phyloP scores from a whole-genome alignment of 2,113 vertebrate species.

The Glaucidium brasilianum region DNA sequence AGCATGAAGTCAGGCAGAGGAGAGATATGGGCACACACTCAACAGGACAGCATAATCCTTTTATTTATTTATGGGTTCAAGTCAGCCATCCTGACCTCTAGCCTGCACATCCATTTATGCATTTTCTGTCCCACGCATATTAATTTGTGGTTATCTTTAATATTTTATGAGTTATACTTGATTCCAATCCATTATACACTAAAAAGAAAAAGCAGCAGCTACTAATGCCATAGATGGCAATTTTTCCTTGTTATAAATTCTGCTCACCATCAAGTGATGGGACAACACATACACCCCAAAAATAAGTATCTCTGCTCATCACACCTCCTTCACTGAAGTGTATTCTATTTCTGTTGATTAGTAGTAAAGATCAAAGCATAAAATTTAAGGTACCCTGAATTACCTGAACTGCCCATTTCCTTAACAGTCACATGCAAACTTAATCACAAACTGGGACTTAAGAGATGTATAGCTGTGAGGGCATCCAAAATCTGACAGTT shows the following conservation, averaged over 20 bases:
- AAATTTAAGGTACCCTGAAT: not conserved
- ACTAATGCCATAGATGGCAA: not conserved
- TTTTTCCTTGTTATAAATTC: not conserved
- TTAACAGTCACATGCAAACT: not conserved
- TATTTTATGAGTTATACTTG: slow-evolving; percentile 4
- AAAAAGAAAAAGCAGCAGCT: not conserved
- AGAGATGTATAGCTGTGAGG: not conserved
- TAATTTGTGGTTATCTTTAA: slow-evolving; percentile 19
- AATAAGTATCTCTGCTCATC: not conserved
- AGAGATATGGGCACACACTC: not conserved
- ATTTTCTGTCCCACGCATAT: not conserved
- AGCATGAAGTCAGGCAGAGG: not conserved
- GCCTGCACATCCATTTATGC: not conserved
- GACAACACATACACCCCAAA: not conserved
- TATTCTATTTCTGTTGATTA: not conserved
- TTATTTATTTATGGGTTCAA: slow-evolving; percentile 25
- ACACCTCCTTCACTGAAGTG: not conserved
- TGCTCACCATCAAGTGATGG: not conserved
- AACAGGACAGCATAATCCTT: not conserved
- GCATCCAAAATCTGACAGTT: not conserved
- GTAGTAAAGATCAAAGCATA: not conserved
- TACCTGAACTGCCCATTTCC: not conserved
- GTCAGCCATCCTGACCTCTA: not conserved
- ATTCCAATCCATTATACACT: not conserved
- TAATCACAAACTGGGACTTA: not conserved